These are phyloP conservation scores for Ramphastos sulfuratus DNA, from an alignment of 2,113 vertebrate species.

Conservation along the genomic window DNA sequence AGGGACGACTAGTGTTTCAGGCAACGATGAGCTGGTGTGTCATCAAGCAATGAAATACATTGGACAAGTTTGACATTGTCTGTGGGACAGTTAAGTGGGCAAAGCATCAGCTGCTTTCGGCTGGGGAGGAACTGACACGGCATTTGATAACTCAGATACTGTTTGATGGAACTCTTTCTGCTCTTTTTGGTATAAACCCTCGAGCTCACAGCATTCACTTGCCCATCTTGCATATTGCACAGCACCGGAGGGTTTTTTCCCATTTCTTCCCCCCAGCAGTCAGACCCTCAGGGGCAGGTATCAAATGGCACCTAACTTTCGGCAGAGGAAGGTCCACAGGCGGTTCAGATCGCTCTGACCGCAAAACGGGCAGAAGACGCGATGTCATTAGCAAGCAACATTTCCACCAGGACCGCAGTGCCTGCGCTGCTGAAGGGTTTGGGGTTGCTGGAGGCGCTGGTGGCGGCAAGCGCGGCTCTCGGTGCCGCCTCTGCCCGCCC, in stretches of 20 bases:
- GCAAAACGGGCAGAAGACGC: neutral
- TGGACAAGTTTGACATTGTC: neutral
- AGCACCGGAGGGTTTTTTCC: rapidly evolving
- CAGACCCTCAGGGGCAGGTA: neutral
- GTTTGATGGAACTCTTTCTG: neutral
- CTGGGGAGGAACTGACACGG: neutral
- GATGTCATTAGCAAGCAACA: neutral
- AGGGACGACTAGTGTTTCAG: neutral
- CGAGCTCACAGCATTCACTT: neutral
- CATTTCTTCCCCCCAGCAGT: neutral
- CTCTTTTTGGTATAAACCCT: neutral
- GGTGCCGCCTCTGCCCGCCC: neutral
- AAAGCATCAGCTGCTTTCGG: neutral
- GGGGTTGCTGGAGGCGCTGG: neutral
- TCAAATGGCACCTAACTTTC: neutral
- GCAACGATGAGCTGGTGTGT: neutral
- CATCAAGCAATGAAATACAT: neutral
- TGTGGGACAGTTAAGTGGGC: neutral
- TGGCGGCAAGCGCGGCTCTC: neutral
- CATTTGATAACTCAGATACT: neutral
- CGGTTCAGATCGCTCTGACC: neutral
- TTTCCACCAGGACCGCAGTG: neutral
- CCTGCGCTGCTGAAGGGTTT: neutral
- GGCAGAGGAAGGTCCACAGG: neutral
- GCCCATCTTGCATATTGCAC: neutral